phyloP scores from a whole-genome alignment of 2,888 invertebrate genomes.

The Synergus gifuensis region DNA sequence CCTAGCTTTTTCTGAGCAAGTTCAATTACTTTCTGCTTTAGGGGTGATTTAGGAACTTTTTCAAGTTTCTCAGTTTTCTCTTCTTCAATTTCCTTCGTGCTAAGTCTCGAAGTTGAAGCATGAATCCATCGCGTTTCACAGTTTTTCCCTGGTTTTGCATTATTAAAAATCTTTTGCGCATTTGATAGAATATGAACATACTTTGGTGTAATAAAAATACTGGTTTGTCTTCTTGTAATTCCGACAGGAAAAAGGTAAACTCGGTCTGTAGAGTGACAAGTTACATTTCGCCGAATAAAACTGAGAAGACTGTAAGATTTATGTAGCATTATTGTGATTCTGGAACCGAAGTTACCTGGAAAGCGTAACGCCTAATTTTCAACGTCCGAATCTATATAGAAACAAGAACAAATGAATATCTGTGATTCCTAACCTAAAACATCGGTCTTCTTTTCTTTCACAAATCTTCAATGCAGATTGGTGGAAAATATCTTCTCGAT shows the following conservation, averaged over 20 bases:
- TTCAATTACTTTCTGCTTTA: constrained; percentile 64
- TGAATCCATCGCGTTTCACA: constrained; percentile 54
- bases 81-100: constrained; percentile 48
- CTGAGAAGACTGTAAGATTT: constrained; percentile 68
- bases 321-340: constrained; percentile 67
- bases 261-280: constrained; percentile 62
- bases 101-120: constrained; percentile 53
- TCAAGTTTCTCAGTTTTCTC: constrained; percentile 31
- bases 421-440: constrained; percentile 29
- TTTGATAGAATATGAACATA: constrained; percentile 61
- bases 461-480: constrained; percentile 3
- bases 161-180: constrained; percentile 58
- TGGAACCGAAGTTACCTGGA: neutral
- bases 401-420: neutral
- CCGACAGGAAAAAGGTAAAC: constrained; percentile 68
- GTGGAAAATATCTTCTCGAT: neutral
- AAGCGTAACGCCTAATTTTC: neutral
- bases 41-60: constrained; percentile 46
- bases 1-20: constrained; percentile 69
- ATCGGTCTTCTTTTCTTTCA: constrained; percentile 9
- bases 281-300: constrained; percentile 65
- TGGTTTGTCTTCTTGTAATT: constrained; percentile 64
- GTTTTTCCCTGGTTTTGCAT: constrained; percentile 54
- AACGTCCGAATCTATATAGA: too few relatives aligned
- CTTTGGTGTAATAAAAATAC: constrained; percentile 67